Conservation (phyloP, 1,140 invertebrate species). For the Papilio dardanus region DNA sequence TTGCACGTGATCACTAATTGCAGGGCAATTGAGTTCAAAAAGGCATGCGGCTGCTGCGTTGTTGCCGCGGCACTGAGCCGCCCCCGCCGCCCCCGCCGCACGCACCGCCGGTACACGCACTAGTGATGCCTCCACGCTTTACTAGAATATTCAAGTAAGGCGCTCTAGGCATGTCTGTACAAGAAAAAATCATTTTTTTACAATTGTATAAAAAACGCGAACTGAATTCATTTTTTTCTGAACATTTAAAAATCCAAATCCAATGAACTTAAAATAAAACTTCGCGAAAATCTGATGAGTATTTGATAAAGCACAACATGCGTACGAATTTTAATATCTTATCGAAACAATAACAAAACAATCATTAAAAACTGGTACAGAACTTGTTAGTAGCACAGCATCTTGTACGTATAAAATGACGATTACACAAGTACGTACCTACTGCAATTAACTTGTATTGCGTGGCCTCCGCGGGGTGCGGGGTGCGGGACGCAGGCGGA, state of each 20-base stretch:
- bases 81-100: background rate
- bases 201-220: no score
- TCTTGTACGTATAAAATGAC: background rate
- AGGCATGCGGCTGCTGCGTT: background rate
- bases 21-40: background rate
- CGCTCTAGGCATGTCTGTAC: background rate
- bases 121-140: background rate
- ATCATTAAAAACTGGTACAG: background rate
- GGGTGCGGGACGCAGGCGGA: background rate
- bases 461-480: background rate
- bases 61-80: background rate
- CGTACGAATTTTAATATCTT: background rate
- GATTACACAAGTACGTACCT: background rate
- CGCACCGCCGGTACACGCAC: background rate
- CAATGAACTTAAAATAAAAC: no score
- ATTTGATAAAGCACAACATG: background rate
- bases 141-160: background rate
- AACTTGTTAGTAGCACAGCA: background rate
- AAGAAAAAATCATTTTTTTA: background rate
- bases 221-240: no score
- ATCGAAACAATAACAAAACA: background rate
- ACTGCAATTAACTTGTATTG: conserved; percentile 17
- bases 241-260: no score
- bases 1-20: conserved; percentile 4
- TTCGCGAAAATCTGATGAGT: no score